Evolutionary conservation across 2,888 invertebrate species (phyloP).

Genomic region (Drosophila histrio): DNA sequence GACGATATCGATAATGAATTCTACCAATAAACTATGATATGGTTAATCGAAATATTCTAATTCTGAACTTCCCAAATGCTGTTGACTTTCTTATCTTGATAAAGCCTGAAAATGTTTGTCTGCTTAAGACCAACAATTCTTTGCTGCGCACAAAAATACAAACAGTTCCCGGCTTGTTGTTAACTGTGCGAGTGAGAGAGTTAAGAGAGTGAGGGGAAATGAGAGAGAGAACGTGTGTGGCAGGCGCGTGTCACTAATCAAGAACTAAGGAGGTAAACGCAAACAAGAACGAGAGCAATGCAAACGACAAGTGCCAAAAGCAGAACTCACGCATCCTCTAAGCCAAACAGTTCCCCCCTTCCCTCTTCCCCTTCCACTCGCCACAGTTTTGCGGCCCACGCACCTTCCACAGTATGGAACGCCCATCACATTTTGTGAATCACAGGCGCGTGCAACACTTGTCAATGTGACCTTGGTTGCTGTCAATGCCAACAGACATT

Average conservation of each 20-base stretch:
- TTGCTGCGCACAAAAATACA: slow-evolving; percentile 6
- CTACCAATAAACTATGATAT: no score
- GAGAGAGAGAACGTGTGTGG: slow-evolving; percentile 19
- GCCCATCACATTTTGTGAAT: slow-evolving; percentile 32
- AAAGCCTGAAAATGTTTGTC: not conserved
- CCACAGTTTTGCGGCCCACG: not conserved
- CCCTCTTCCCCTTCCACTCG: not conserved
- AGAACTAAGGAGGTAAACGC: slow-evolving; percentile 31
- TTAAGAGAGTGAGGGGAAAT: not conserved
- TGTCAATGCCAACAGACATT: slow-evolving; percentile 62
- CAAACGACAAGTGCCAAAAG: slow-evolving; percentile 44
- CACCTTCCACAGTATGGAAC: not conserved
- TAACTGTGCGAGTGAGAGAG: not conserved
- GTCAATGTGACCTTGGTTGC: slow-evolving; percentile 74
- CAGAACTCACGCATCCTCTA: slow-evolving; percentile 27
- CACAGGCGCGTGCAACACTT: slow-evolving; percentile 78
- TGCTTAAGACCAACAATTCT: not conserved
- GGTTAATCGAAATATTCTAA: no score
- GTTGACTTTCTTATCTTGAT: not conserved
- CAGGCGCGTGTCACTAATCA: slow-evolving; percentile 73
- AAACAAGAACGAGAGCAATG: slow-evolving; percentile 36
- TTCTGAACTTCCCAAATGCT: not conserved
- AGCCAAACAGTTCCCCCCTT: not conserved
- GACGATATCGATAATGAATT: no score
- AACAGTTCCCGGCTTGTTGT: slow-evolving; percentile 12